These are phyloP conservation scores for Hypotaenidia philippensis DNA, from an alignment of 2,797 vertebrate species.

Conservation along the genomic window DNA sequence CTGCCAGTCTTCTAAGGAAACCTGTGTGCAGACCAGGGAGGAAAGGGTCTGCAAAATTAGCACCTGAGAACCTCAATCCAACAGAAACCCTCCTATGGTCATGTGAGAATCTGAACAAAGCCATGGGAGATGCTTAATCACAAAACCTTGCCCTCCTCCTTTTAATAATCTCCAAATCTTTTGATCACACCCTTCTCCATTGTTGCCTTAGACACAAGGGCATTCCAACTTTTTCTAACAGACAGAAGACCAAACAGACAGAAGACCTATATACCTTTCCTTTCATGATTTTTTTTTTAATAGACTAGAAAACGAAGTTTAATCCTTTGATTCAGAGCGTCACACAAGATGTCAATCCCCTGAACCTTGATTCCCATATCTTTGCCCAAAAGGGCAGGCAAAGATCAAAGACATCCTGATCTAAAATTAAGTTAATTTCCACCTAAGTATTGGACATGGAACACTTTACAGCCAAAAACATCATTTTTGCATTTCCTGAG, in stretches of 20 bases:
- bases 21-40: background rate
- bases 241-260: background rate
- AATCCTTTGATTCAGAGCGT: background rate
- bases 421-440: background rate
- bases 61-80: background rate
- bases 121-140: background rate
- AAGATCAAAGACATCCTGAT: background rate
- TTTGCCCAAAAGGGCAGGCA: background rate
- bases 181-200: background rate
- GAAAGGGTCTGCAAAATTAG: background rate
- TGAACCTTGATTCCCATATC: background rate
- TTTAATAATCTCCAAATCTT: background rate
- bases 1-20: background rate
- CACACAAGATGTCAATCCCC: background rate
- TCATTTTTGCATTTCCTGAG: background rate
- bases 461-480: background rate
- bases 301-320: background rate
- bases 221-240: background rate
- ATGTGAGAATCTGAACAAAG: background rate
- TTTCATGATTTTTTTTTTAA: background rate
- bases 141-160: background rate
- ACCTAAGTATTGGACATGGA: background rate
- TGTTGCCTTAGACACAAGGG: background rate
- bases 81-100: background rate
- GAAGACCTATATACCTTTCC: background rate